These are phyloP conservation scores for Plectropomus leopardus DNA, from an alignment of 2,113 vertebrate genomes.

Conservation along the genomic window DNA sequence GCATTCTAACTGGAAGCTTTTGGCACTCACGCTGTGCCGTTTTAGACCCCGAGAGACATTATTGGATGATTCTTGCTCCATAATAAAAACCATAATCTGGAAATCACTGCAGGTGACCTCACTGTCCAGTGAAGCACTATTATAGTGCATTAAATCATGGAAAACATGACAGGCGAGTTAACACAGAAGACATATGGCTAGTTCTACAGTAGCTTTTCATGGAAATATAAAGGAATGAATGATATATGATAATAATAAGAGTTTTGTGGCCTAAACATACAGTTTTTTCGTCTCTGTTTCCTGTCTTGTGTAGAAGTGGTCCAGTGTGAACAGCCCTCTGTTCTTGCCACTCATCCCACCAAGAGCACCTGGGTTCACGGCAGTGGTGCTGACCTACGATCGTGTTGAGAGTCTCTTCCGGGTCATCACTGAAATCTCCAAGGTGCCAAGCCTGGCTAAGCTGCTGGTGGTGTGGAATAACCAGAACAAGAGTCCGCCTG, in stretches of 20 bases:
- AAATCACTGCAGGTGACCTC: constrained; percentile 63
- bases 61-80: constrained; percentile 56
- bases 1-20: constrained; percentile 40
- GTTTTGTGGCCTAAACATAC: not conserved
- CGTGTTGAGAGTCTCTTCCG: constrained; percentile 97
- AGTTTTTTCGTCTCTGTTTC: constrained; percentile 21
- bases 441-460: constrained; percentile 97
- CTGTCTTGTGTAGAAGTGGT: constrained; percentile 89
- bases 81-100: constrained; percentile 68
- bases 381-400: constrained; percentile 96
- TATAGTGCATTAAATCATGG: constrained; percentile 61
- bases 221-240: not conserved
- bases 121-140: constrained; percentile 38
- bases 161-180: constrained; percentile 49
- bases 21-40: constrained; percentile 35
- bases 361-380: constrained; percentile 96
- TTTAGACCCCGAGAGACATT: constrained; percentile 48
- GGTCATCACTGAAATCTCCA: constrained; percentile 98
- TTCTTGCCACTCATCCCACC: constrained; percentile 97
- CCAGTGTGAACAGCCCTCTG: constrained; percentile 96
- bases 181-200: not conserved
- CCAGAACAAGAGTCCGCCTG: constrained; percentile 97
- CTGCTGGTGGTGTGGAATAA: constrained; percentile 98
- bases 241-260: not conserved
- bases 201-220: not conserved